These are phyloP conservation scores for Belonocnema kinseyi DNA, from an alignment of 1,140 invertebrate species.

Conservation along the genomic window DNA sequence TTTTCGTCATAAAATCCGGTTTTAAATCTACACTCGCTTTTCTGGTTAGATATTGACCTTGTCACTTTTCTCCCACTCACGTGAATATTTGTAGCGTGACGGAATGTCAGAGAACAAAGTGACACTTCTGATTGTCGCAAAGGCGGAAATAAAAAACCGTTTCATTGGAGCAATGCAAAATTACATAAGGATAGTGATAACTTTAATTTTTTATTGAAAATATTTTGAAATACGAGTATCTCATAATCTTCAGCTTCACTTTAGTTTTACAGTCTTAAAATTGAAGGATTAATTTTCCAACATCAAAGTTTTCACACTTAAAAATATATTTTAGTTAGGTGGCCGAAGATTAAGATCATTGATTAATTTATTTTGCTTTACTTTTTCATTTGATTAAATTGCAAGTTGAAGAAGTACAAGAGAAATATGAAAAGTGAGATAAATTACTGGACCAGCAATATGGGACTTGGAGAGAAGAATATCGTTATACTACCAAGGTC, in stretches of 20 bases:
- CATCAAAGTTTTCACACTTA: no score
- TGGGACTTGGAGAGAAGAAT: neutral
- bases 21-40: neutral
- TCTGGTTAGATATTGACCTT: conserved; percentile 23
- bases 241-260: no score
- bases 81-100: conserved; percentile 21
- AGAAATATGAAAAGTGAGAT: conserved; percentile 22
- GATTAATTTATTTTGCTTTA: neutral
- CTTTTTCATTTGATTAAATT: neutral
- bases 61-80: conserved; percentile 2
- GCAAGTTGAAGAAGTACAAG: neutral
- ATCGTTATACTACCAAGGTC: conserved; percentile 31
- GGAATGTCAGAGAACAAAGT: conserved; percentile 22
- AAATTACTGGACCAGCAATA: conserved; percentile 14
- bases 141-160: conserved; percentile 7
- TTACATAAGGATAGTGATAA: neutral
- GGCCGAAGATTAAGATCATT: no score
- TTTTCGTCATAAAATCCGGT: neutral
- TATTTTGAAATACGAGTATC: no score
- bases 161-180: neutral
- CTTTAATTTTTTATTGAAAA: no score
- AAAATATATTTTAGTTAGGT: no score
- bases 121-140: conserved; percentile 25
- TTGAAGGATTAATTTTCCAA: no score
- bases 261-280: no score